A percentile compares a stretch with the other conserved stretches of the same genome.
Conservation (phyloP, 2,888 invertebrate genomes). For the Chironomus tentans region DNA sequence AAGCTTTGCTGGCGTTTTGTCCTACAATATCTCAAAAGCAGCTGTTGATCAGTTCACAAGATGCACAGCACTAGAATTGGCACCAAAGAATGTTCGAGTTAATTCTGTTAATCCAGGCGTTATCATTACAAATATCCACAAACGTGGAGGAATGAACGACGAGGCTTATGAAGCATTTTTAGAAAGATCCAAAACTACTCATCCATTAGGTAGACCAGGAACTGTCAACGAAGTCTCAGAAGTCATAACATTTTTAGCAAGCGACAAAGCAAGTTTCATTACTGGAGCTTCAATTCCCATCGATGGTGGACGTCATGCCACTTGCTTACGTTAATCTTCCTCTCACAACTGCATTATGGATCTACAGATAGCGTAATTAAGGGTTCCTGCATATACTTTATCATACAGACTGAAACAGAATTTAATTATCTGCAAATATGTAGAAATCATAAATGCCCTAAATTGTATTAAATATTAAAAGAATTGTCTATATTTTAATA, state of each 20-base stretch:
- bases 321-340: slow-evolving; percentile 72
- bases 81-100: slow-evolving; percentile 72
- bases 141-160: slow-evolving; percentile 72
- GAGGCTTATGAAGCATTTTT: slow-evolving; percentile 76
- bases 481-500: no score
- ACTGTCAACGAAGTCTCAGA: slow-evolving; percentile 77
- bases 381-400: no score
- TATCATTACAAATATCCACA: slow-evolving; percentile 78
- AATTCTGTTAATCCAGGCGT: slow-evolving; percentile 91
- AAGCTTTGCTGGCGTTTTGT: slow-evolving; percentile 80
- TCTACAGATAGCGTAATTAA: no score
- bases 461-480: no score
- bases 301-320: slow-evolving; percentile 89
- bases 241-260: slow-evolving; percentile 85
- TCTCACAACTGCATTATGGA: no score
- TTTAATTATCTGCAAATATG: no score
- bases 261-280: slow-evolving; percentile 77
- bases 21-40: slow-evolving; percentile 89
- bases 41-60: slow-evolving; percentile 92
- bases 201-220: slow-evolving; percentile 73
- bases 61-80: slow-evolving; percentile 81
- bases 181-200: slow-evolving; percentile 75
- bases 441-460: no score
- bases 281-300: slow-evolving; percentile 85
- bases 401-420: no score